Evolutionary conservation across 2,113 vertebrate genomes (phyloP), one percentile per base, ranked within the genome.

Genomic region (Otolemur garnettii): DNA sequence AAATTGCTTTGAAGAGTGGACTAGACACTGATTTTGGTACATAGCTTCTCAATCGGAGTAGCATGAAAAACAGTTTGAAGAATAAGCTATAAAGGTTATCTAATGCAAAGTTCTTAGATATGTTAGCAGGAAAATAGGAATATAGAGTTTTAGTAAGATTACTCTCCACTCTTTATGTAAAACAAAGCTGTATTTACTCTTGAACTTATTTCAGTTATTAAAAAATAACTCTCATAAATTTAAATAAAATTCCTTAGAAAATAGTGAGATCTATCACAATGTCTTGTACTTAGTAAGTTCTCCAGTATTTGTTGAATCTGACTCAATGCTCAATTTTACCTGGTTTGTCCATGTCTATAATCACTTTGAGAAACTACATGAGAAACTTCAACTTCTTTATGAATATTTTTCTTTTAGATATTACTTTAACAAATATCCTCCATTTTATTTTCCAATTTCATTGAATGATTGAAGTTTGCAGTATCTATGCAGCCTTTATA

Each of bases 401-500:
- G 28, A 71, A 88, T 21, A 4, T 81, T 71, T 93, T n/a, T 75
- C 28, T 57, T 69, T 59, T 57, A 84, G n/a, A 53, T 66, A 14
- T 26, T 50, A 8, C n/a, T 35, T n/a, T 66, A 84, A 30, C 28
- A 92, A 85, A 87, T 62, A 92, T 8, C 26, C 35, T 93, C 55
- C 30, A 28, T 77, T 66, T 83, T 68, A 22, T 60, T 83, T 81
- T 80, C 55, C 19, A 77, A 3, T 90, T 45, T 81, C 55, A 84
- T 55, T 7, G 13, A 80, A 24, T 64, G 35, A 53, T 30, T 71
- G 45, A 55, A 30, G 17, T 62, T 87, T 81, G 22, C 33, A 50
- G 21, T 85, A 95, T 94, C 45, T 84, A 90, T 83, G 60, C 24
- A 22, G 35, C 22, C 33, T 66, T 90, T 90, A 93, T 5, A 57